Evolutionary conservation across 2,797 vertebrate genomes (phyloP), one percentile per base, ranked within the genome.

Genomic region (Sebastes itinus): DNA sequence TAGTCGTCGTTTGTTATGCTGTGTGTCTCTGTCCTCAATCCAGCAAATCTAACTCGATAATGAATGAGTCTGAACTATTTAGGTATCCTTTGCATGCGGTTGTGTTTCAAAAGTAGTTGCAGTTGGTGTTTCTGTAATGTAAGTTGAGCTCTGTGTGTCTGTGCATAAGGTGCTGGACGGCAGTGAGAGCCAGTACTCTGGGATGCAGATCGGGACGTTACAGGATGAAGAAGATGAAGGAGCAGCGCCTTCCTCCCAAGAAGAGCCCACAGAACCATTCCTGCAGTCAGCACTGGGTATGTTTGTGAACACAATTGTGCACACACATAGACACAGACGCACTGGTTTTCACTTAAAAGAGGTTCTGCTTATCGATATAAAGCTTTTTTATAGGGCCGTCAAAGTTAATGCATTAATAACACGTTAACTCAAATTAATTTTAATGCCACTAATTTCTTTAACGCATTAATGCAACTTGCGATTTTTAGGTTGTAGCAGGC

Each of bases 181-280:
- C 72, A 94, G 96, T 28, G 98, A 99, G 80, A 97, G 96, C 90
- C 98, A 98, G 78, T 98, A 97, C 89, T 97, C 96, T 11, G 97
- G 97, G 77, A 96, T 97, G 97, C 98, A 97, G 49, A 97, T 96
- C 0, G 97, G 97, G 68, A 97, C 96, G 16, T 92, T 97, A 2
- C 98, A 97, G 88, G 98, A 99, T 69, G 98, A 98, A 38, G 98
- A 98, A 72, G 98, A 98, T 74, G 97, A 98, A 74, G 88, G 77
- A 22, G 83, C 70, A 76, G 93, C 73, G 2, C 88, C 87, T 49
- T 92, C 96, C 10, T 93, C 97, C 7, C 91, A 90, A 49, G 96
- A 97, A 12, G 97, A 96, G 71, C 89, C 92, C 2, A 28, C 89
- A 0, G 96, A 96, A 16, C 92, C 95, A 1, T 97, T 98, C 87